Evolutionary conservation across 2,888 invertebrate genomes (phyloP).

Genomic region (Chaitophorus viminalis): DNA sequence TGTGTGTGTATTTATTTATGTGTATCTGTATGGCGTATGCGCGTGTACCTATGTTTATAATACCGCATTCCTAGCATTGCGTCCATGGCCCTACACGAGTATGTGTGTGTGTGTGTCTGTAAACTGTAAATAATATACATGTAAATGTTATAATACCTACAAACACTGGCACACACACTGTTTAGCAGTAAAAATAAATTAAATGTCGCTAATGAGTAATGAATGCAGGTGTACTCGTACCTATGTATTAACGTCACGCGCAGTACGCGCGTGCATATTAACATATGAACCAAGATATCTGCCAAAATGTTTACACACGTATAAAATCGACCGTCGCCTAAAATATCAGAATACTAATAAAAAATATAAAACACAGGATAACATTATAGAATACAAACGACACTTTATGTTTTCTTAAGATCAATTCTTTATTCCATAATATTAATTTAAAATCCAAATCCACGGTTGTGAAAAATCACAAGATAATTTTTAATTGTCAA

Average conservation of each 20-base stretch:
- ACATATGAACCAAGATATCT: neutral
- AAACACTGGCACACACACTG: neutral
- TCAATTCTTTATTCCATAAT: too few relatives aligned
- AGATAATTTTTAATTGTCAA: too few relatives aligned
- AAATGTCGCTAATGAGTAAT: slow-evolving; percentile 18
- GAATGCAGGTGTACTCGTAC: neutral
- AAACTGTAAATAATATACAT: too few relatives aligned
- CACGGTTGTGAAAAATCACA: too few relatives aligned
- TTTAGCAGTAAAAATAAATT: neutral
- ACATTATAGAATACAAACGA: too few relatives aligned
- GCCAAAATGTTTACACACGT: neutral
- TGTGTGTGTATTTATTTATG: neutral
- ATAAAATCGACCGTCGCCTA: neutral
- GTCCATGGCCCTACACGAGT: slow-evolving; percentile 25
- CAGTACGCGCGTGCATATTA: too few relatives aligned
- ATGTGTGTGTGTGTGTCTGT: too few relatives aligned
- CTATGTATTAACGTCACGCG: neutral
- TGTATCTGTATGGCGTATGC: neutral
- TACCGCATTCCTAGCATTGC: slow-evolving; percentile 41
- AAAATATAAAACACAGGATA: too few relatives aligned
- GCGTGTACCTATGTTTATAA: neutral
- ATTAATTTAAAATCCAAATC: too few relatives aligned
- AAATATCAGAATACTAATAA: too few relatives aligned
- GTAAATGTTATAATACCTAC: too few relatives aligned
- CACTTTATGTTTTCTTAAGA: too few relatives aligned